These are phyloP conservation scores for Narcine bancroftii DNA, from an alignment of 2,113 vertebrate genomes.

Conservation along the genomic window DNA sequence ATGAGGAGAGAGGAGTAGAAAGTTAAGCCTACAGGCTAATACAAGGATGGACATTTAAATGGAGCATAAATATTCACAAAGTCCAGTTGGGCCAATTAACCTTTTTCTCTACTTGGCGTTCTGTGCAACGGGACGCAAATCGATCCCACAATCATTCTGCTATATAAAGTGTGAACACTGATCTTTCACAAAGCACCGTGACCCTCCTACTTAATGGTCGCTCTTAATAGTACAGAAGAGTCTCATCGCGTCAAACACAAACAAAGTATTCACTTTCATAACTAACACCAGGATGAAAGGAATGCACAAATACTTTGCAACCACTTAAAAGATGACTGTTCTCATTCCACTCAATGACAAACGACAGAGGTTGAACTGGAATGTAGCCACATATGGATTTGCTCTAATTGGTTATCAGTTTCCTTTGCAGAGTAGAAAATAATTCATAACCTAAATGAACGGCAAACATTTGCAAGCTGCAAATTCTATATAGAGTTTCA, in stretches of 20 bases:
- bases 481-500: neutral
- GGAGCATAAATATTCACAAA: no score
- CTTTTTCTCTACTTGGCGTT: neutral
- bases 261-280: conserved; percentile 8
- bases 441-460: neutral
- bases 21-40: neutral
- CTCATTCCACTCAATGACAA: neutral
- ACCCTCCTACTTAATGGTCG: neutral
- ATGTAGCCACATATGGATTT: conserved; percentile 28
- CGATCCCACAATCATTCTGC: neutral
- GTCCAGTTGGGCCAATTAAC: neutral
- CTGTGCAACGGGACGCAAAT: neutral
- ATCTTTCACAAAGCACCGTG: neutral
- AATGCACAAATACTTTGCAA: neutral
- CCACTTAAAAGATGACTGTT: conserved; percentile 29
- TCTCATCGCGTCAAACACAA: neutral
- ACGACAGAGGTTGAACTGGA: neutral
- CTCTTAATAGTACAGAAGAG: neutral
- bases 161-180: no score
- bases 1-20: neutral
- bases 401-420: conserved; percentile 18
- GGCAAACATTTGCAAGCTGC: neutral
- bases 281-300: conserved; percentile 29
- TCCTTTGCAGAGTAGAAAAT: neutral
- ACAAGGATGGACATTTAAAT: neutral